A percentile compares a stretch with the other conserved stretches of the same genome.
phyloP scores from a whole-genome alignment of 2,113 vertebrate species.

The Pachycephala philippinensis region DNA sequence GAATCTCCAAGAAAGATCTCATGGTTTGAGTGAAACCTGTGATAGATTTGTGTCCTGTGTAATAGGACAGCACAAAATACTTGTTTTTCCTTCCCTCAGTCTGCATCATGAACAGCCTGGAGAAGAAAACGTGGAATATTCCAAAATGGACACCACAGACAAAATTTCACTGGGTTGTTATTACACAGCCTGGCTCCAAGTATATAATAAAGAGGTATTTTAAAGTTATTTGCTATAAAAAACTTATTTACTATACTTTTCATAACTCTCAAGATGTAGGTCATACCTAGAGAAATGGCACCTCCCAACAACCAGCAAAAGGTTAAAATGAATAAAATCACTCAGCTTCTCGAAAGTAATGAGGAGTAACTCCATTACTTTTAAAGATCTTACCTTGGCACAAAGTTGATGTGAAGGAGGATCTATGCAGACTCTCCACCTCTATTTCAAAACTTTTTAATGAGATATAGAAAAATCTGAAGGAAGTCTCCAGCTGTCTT shows the following conservation, averaged over 20 bases:
- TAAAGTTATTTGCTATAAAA: background rate
- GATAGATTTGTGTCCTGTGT: background rate
- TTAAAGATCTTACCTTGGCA: background rate
- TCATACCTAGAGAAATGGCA: background rate
- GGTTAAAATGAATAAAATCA: background rate
- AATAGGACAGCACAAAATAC: background rate
- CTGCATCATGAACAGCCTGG: background rate
- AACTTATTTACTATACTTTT: background rate
- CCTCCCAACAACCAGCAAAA: background rate
- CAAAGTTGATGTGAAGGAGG: background rate
- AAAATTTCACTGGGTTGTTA: background rate
- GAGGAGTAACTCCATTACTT: background rate
- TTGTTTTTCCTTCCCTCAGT: background rate
- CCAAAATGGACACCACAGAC: background rate
- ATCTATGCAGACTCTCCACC: fast-evolving
- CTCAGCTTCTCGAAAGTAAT: background rate
- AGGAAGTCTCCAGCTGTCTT: background rate
- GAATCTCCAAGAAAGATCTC: background rate
- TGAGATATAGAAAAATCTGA: background rate
- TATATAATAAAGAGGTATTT: background rate
- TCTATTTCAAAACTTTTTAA: background rate
- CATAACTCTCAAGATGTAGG: background rate
- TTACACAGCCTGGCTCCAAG: background rate
- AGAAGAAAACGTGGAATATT: background rate
- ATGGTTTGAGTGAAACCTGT: background rate